Conservation (phyloP, 1,140 invertebrate genomes). For the Drosophila elegans region DNA sequence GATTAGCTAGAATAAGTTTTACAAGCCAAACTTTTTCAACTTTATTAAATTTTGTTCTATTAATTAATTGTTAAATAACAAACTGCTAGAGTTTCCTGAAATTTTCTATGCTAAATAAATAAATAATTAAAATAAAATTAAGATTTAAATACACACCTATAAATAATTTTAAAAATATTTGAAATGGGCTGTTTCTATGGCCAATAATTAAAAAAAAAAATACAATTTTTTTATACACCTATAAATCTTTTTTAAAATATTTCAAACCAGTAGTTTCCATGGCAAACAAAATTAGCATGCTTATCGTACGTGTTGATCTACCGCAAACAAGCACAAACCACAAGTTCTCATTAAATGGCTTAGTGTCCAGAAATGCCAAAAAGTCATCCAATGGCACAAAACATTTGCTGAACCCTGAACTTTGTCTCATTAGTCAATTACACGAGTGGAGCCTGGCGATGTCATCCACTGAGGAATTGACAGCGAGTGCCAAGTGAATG, state of each 20-base stretch:
- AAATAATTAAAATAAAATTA: not conserved
- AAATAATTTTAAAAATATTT: not conserved
- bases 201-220: no score
- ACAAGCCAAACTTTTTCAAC: no score
- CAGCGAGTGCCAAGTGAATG: conserved; percentile 39
- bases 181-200: not conserved
- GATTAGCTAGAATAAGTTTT: no score
- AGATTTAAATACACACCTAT: no score
- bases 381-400: conserved; percentile 14
- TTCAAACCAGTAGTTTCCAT: not conserved
- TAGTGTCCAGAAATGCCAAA: conserved; percentile 20
- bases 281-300: conserved; percentile 8
- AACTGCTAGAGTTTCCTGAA: no score
- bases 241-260: not conserved
- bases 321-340: conserved; percentile 14
- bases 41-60: not conserved
- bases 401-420: conserved; percentile 39
- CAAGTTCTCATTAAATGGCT: conserved; percentile 7
- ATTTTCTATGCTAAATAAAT: no score
- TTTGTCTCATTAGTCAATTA: conserved; percentile 52
- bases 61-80: not conserved
- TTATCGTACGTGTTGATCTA: conserved; percentile 4
- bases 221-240: no score
- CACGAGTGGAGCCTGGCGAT: conserved; percentile 1
- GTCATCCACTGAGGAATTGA: conserved; percentile 11